phyloP scores from a whole-genome alignment of 2,113 vertebrate genomes.

The Crotalus viridis region DNA sequence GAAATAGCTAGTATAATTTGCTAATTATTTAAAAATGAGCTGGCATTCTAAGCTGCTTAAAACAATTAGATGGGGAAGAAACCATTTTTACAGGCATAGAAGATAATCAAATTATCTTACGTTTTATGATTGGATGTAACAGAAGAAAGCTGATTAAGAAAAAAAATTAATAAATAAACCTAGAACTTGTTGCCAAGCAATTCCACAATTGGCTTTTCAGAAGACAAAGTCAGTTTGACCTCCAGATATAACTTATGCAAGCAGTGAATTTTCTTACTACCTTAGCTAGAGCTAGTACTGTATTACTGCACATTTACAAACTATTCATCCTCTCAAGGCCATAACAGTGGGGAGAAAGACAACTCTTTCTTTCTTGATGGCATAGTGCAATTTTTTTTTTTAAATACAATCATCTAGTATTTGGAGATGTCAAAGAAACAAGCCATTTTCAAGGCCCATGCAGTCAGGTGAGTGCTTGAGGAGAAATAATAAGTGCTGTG shows the following conservation, averaged over 20 bases:
- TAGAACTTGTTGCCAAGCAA: background rate
- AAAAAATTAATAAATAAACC: background rate
- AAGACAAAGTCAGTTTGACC: background rate
- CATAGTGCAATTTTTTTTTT: background rate
- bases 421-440: background rate
- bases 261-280: background rate
- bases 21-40: background rate
- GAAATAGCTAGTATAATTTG: background rate
- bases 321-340: fast-evolving
- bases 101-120: background rate
- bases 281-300: background rate
- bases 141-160: background rate
- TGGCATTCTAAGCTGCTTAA: background rate
- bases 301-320: fast-evolving
- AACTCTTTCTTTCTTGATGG: background rate
- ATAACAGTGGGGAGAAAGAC: background rate
- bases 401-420: background rate
- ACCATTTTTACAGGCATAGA: background rate
- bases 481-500: background rate
- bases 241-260: background rate
- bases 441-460: background rate
- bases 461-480: background rate
- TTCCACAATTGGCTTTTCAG: background rate
- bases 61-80: background rate
- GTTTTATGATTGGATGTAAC: background rate